Evolutionary conservation across 2,113 vertebrate species (phyloP).

Genomic region (Gasterosteus nipponicus): DNA sequence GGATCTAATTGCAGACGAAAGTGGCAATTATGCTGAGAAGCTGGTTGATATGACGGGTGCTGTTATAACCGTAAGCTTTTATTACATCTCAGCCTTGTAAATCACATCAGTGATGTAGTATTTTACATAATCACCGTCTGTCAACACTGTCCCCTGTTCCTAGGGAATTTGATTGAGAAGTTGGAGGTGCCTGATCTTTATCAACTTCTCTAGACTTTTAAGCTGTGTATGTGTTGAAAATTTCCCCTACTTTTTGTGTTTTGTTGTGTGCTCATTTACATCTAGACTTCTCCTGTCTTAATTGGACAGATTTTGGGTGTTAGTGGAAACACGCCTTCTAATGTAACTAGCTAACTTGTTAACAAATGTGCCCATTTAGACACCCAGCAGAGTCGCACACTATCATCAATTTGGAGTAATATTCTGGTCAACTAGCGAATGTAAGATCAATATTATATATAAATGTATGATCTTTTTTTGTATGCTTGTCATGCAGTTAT

Average conservation of each 20-base stretch:
- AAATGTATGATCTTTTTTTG: too few relatives aligned
- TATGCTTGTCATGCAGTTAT: not conserved
- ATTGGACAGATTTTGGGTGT: not conserved
- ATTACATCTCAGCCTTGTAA: slow-evolving; percentile 68
- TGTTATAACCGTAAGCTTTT: slow-evolving; percentile 75
- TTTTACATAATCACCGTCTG: slow-evolving; percentile 68
- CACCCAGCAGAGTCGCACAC: not conserved
- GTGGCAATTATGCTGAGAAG: slow-evolving; percentile 77
- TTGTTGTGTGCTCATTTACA: not conserved
- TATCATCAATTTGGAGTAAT: not conserved
- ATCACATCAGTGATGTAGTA: slow-evolving; percentile 60
- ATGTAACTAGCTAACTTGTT: not conserved
- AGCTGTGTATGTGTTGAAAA: not conserved
- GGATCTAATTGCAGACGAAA: slow-evolving; percentile 70
- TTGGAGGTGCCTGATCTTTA: slow-evolving; percentile 42
- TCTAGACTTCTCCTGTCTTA: not conserved
- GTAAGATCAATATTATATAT: too few relatives aligned
- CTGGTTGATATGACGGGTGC: slow-evolving; percentile 76
- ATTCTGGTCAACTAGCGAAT: too few relatives aligned
- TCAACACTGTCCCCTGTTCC: slow-evolving; percentile 55
- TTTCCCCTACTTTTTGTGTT: slow-evolving; percentile 13
- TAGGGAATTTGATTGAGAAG: slow-evolving; percentile 33
- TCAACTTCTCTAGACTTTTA: slow-evolving; percentile 27
- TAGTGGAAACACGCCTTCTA: not conserved
- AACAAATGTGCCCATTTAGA: not conserved